phyloP scores from a whole-genome alignment of 2,113 vertebrate species.

The Odobenus rosmarus region DNA sequence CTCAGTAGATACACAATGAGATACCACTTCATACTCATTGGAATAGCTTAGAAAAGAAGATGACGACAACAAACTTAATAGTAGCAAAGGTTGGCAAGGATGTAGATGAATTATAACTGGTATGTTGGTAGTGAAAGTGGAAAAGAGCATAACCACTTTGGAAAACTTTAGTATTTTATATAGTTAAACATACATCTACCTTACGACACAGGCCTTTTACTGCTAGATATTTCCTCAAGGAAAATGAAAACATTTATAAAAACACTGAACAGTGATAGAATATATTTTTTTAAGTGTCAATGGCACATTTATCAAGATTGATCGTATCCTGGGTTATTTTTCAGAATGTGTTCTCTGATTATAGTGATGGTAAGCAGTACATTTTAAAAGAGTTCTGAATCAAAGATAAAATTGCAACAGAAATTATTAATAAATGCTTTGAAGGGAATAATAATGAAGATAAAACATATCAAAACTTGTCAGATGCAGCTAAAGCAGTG shows the following conservation, averaged over 20 bases:
- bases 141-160: background rate
- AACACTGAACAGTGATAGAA: background rate
- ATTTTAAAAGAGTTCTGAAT: constrained; percentile 13
- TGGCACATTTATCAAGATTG: background rate
- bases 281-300: background rate
- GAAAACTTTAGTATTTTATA: background rate
- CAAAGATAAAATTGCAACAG: background rate
- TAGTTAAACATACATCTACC: background rate
- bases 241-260: background rate
- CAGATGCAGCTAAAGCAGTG: background rate
- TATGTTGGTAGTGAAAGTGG: background rate
- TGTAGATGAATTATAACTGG: background rate
- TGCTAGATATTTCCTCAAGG: background rate
- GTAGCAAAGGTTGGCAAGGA: background rate
- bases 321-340: background rate
- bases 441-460: constrained; percentile 16
- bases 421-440: constrained; percentile 27
- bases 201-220: background rate
- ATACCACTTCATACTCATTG: background rate
- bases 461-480: background rate
- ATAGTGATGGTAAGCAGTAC: background rate
- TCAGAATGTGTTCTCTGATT: background rate
- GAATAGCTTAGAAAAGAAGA: background rate
- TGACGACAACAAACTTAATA: background rate
- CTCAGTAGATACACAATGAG: background rate